Evolutionary conservation across 2,888 invertebrate species (phyloP).

Genomic region (Volucella bombylans): DNA sequence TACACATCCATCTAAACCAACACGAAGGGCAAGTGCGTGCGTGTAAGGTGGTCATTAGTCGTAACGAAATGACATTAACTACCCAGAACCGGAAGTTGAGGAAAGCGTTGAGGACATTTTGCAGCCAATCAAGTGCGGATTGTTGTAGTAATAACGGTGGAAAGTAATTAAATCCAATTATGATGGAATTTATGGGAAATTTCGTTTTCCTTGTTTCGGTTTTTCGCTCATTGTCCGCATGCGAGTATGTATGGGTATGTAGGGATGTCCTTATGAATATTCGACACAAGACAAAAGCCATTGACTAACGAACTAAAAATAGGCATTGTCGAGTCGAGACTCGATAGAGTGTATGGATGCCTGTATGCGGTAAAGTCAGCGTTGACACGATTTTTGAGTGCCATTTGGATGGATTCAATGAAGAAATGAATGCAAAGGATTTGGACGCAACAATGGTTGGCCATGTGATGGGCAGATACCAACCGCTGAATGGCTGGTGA

Average conservation of each 20-base stretch:
- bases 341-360: too few species aligned
- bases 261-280: constrained; percentile 7
- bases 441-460: too few species aligned
- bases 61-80: constrained; percentile 57
- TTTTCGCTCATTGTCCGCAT: not conserved
- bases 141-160: constrained; percentile 64
- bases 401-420: constrained; percentile 1
- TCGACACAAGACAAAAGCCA: constrained; percentile 17
- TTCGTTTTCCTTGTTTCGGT: constrained; percentile 12
- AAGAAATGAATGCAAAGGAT: not conserved
- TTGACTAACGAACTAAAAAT: constrained; percentile 52
- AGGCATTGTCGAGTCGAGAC: not conserved
- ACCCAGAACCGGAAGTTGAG: constrained; percentile 62
- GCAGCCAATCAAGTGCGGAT: constrained; percentile 69
- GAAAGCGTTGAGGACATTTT: constrained; percentile 67
- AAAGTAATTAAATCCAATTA: constrained; percentile 67
- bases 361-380: not conserved
- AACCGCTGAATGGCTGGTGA: too few species aligned
- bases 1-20: constrained; percentile 2
- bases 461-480: too few species aligned
- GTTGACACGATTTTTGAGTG: constrained; percentile 20
- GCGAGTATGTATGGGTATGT: not conserved
- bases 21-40: constrained; percentile 21
- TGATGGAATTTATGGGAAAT: constrained; percentile 52
- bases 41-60: constrained; percentile 63